Base-by-base conservation (phyloP, 1,140 invertebrate species). In the Marisa cornuarietis region DNA sequence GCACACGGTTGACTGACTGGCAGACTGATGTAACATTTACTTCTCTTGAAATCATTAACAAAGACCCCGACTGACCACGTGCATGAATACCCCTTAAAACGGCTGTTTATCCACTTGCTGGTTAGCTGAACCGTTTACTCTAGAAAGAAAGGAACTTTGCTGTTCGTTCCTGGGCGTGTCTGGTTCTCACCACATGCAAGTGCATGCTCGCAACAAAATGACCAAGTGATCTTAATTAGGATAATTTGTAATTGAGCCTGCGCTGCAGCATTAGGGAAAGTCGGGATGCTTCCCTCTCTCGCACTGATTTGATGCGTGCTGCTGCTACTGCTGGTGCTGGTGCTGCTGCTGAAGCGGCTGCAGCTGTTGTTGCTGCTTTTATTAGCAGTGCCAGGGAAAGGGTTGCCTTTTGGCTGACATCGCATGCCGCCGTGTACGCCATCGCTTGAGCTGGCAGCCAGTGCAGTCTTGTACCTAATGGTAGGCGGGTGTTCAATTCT, bases 301-400 rank as follows among this genome's bases (percentile, higher is more conserved):
- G 26, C 68, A 13, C 26, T 78, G n/a, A 61, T 78, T 14, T 20
- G 14, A 51, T 49, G 65, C n/a, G 62, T 78, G 10, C 62, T 77
- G 18, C 76, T 78, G 18, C 54, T 66, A 11, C 65, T 78, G 24
- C 76, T 78, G 14, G 8, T 76, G 31, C 52, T 76, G 31, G 1
- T 76, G 31, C 52, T 76, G 31, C 18, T 73, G 51, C 26, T n/a
- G n/a, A n/a, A n/a, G n/a, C n/a, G n/a, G 31, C 52, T 76, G 31
- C 18, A 54, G 51, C 26, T 73, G 51, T 20, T 73, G 51, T 16
- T 73, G 51, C 26, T 69, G 20, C 16, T 78, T 49, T 10, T 78
- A 66, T 26, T 78, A 22, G 24, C 49, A 66, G 24, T 78, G 49
- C 18, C 49, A 66, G 14, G 65, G n/a, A 42, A 2, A 7, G 26